Base-by-base conservation (phyloP, 2,113 vertebrate genomes). In the Charadrius vociferus region DNA sequence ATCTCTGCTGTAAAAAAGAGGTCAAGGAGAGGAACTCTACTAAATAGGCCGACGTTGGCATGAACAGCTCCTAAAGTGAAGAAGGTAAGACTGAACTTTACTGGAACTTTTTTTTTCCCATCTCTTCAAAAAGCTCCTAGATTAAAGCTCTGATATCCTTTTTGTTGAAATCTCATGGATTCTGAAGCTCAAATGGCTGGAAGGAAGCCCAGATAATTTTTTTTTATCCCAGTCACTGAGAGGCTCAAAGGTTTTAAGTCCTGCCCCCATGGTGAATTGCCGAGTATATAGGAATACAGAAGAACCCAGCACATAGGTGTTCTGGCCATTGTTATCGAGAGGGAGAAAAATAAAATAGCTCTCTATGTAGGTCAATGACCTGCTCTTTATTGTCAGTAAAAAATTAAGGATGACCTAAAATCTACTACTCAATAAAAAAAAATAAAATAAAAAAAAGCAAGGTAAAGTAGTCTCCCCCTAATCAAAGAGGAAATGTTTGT, bases 321-420 rank as follows among this genome's bases (percentile, higher is more conserved):
- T 94, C 97, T 95, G 96, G 89, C 97, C 97, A 98, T 98, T 98
- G 98, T 98, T 97, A 97, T 94, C 93, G 71, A 97, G 97, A 97
- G 96, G 86, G 67, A 96, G 97, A 93, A 96, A 97, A 97, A 98
- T 95, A 97, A 97, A 98, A 98, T 97, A 97, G 94, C 97, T 97
- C 97, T 93, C 92, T 97, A 98, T 98, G 97, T 98, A 98, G 98
- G 98, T 98, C 98, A 98, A 96, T 93, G 98, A 98, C 98, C 98
- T 96, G 97, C 96, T 98, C 95, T 97, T 97, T 97, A 95, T 96
- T 97, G 96, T 87, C 94, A 97, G 97, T 96, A 95, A 98, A 98
- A 98, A 97, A 98, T 98, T 98, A 98, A 98, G 98, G 98, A 98
- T 98, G 98, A 98, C 98, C 98, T 98, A 98, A 97, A 98, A 98